Conservation (phyloP, 2,888 invertebrate genomes). For the Camptogramma bilineatum region DNA sequence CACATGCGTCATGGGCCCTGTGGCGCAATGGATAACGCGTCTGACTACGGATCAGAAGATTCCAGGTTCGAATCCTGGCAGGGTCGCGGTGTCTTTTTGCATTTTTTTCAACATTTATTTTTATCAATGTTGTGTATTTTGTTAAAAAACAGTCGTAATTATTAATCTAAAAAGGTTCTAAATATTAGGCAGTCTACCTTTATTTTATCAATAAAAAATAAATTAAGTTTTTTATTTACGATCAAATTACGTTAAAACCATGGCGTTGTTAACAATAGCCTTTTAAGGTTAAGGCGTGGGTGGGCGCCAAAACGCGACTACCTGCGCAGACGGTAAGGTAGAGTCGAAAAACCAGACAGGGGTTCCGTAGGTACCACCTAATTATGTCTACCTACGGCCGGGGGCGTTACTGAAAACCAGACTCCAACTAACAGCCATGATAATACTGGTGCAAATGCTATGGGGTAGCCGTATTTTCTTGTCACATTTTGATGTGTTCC, state of each 20-base stretch:
- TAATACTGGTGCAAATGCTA: no score
- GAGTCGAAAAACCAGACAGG: neutral
- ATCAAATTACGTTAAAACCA: slow-evolving; percentile 6
- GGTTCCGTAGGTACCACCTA: slow-evolving; percentile 18
- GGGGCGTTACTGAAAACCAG: no score
- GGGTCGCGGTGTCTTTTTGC: slow-evolving; percentile 65
- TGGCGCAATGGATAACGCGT: slow-evolving; percentile 89
- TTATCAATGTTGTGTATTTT: neutral
- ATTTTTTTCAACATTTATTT: neutral
- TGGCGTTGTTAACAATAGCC: slow-evolving; percentile 28
- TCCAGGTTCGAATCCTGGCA: slow-evolving; percentile 89
- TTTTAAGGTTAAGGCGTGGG: slow-evolving; percentile 29
- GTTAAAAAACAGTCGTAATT: neutral
- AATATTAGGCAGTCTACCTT: neutral
- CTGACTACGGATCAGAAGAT: slow-evolving; percentile 90
- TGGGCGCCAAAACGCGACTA: slow-evolving; percentile 28
- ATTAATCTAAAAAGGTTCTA: neutral
- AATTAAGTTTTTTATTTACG: slow-evolving; percentile 2
- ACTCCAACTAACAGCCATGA: no score
- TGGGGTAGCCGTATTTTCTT: no score
- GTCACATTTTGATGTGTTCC: no score
- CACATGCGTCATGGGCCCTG: slow-evolving; percentile 70
- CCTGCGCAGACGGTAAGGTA: slow-evolving; percentile 28
- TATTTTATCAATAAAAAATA: neutral
- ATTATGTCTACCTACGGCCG: no score